A percentile compares a stretch with the other conserved stretches of the same genome.
Conservation (phyloP, 1,140 invertebrate genomes). For the Ceratina australensis region DNA sequence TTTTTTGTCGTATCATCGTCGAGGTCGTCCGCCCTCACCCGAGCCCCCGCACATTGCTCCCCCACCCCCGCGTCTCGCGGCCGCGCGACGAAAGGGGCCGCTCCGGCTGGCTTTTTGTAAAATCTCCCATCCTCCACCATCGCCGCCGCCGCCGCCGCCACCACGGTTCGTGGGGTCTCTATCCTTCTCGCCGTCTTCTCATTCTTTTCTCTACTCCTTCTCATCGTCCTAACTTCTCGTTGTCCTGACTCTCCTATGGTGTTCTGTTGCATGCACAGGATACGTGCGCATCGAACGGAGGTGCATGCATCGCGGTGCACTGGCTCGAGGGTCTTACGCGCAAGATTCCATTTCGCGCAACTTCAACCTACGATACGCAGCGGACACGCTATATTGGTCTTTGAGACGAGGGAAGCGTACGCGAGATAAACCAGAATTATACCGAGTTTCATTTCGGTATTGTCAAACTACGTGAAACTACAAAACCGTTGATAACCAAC, state of each 20-base stretch:
- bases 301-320: conserved; percentile 36
- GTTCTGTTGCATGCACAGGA: conserved; percentile 48
- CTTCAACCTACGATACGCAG: no score
- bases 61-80: conserved; percentile 21
- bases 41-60: conserved; percentile 22
- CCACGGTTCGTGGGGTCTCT: conserved; percentile 46
- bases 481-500: not conserved
- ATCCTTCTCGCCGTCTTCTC: conserved; percentile 35
- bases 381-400: no score
- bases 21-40: conserved; percentile 68
- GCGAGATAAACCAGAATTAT: no score
- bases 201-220: conserved; percentile 14
- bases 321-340: not conserved
- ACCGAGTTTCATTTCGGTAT: no score
- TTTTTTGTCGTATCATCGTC: conserved; percentile 78
- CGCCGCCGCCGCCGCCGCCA: conserved; percentile 61
- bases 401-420: no score
- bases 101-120: conserved; percentile 69
- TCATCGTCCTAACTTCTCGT: conserved; percentile 52
- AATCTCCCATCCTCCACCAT: conserved; percentile 55
- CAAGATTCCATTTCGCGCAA: not conserved
- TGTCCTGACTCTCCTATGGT: conserved; percentile 59
- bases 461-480: no score
- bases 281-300: conserved; percentile 21
- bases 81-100: conserved; percentile 66